These are phyloP conservation scores for Chromoteleia sp. DNA, from an alignment of 2,888 invertebrate species.

Conservation along the genomic window DNA sequence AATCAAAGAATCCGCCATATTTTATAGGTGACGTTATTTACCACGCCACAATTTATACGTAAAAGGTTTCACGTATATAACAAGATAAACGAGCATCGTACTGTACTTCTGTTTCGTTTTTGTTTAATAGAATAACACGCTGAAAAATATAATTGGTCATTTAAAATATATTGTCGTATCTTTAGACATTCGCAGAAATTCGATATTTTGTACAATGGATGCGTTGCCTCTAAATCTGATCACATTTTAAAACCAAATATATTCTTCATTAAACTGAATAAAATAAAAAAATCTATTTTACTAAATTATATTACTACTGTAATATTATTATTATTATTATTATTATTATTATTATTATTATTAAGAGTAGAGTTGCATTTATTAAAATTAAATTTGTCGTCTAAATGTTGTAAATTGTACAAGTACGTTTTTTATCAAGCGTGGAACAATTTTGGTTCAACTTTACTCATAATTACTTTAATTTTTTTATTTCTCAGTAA, in stretches of 20 bases:
- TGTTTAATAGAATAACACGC: constrained; percentile 15
- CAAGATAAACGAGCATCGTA: constrained; percentile 40
- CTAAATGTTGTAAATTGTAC: too few species aligned
- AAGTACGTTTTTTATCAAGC: background rate
- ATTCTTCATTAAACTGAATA: too few species aligned
- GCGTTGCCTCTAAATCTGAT: too few species aligned
- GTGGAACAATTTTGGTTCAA: background rate
- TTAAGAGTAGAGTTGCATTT: too few species aligned
- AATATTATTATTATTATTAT: too few species aligned
- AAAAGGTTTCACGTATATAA: constrained; percentile 40
- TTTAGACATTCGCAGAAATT: too few species aligned
- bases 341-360: too few species aligned
- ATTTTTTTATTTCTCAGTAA: background rate
- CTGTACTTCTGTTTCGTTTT: constrained; percentile 40
- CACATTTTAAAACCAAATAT: too few species aligned
- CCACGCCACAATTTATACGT: constrained; percentile 56
- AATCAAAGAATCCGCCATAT: constrained; percentile 67
- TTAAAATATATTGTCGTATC: background rate
- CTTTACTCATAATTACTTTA: constrained; percentile 4
- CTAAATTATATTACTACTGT: too few species aligned
- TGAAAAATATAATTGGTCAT: background rate
- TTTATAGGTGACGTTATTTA: constrained; percentile 62
- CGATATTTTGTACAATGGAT: too few species aligned
- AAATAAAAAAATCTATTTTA: too few species aligned
- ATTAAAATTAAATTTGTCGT: too few species aligned